Percentiles rank a stretch among this genome's conserved stretches.
Evolutionary conservation across 64 coral and sea anemone species (phyloP).

Genomic region (Orbicella faveolata): DNA sequence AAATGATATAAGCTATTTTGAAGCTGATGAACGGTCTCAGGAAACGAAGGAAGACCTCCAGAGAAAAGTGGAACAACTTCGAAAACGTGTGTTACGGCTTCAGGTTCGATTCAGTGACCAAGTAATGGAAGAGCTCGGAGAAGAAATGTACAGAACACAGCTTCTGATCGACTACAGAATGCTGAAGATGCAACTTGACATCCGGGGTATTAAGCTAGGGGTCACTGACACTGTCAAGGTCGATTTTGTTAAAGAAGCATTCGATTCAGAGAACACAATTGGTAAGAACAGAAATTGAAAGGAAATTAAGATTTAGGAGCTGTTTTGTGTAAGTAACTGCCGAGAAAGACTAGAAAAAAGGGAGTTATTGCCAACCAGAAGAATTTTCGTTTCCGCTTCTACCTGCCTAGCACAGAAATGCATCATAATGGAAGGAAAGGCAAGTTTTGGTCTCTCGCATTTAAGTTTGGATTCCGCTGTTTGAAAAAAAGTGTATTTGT

Average conservation of each 20-base stretch:
- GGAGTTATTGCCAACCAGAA: too few species aligned
- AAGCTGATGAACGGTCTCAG: not conserved
- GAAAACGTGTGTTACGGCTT: slow-evolving; percentile 8
- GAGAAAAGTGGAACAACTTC: not conserved
- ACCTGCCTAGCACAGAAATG: too few species aligned
- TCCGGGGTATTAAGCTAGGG: not conserved
- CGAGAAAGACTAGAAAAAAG: too few species aligned
- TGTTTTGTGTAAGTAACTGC: too few species aligned
- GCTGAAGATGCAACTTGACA: not conserved
- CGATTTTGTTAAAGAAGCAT: not conserved
- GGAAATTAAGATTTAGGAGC: too few species aligned
- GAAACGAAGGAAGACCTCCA: not conserved
- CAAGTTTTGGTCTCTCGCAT: too few species aligned
- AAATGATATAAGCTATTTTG: not conserved
- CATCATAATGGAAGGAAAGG: too few species aligned
- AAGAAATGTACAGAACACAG: slow-evolving; percentile 46
- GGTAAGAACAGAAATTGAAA: slow-evolving; percentile 4
- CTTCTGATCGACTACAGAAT: slow-evolving; percentile 22
- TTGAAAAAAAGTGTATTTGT: too few species aligned
- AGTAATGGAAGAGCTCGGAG: slow-evolving; percentile 53
- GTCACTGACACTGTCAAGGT: not conserved
- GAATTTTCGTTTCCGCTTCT: too few species aligned
- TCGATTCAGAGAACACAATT: slow-evolving; percentile 51
- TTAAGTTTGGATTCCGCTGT: too few species aligned
- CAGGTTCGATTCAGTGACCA: slow-evolving; percentile 59